Conservation (phyloP, 2,797 vertebrate genomes). For the Dromococcyx pavoninus region DNA sequence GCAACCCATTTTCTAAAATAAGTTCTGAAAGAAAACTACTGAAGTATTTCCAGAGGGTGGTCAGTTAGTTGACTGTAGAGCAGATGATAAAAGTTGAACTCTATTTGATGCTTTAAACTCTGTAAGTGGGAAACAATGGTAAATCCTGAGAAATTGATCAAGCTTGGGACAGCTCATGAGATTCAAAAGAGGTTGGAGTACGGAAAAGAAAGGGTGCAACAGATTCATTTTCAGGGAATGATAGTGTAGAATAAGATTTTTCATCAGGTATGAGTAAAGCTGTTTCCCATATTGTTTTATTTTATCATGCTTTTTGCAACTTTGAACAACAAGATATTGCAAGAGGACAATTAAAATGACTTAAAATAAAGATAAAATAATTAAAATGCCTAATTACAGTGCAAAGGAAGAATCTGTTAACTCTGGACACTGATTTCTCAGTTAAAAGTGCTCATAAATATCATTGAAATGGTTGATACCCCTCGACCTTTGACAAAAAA, state of each 20-base stretch:
- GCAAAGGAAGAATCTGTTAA: neutral
- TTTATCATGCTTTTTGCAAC: neutral
- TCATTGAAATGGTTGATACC: neutral
- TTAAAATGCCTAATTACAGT: neutral
- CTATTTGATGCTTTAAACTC: neutral
- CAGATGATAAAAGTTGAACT: neutral
- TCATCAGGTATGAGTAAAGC: neutral
- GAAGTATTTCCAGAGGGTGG: neutral
- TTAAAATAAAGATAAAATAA: neutral
- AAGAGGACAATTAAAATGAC: neutral
- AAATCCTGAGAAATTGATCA: neutral
- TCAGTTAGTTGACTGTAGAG: neutral
- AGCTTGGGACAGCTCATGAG: neutral
- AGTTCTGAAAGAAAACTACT: neutral
- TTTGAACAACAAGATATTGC: neutral
- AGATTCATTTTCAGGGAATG: neutral
- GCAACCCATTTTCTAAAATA: neutral
- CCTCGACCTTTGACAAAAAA: neutral
- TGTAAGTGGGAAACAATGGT: neutral
- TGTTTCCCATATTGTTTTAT: neutral
- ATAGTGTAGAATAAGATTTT: neutral
- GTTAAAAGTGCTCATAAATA: neutral
- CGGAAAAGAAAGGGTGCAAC: neutral
- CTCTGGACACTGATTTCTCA: neutral
- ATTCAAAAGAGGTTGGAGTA: rapidly evolving